Base-by-base conservation (phyloP, 2,113 vertebrate genomes). In the Piprites chloris region DNA sequence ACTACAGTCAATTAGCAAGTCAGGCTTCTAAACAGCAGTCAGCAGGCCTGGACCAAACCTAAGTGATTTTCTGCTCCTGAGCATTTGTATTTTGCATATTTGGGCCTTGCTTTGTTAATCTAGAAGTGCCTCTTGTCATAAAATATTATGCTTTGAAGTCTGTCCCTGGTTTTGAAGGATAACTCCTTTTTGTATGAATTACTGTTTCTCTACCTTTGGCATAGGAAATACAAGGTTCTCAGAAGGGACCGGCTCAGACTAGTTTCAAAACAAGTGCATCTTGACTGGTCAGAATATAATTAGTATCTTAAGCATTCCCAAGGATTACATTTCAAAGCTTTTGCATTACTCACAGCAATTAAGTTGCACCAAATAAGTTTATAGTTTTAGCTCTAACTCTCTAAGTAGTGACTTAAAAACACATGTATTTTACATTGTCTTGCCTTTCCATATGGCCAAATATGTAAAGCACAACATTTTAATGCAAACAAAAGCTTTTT, bases 321-420 rank as follows among this genome's bases (percentile, higher is more conserved):
- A 96, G 89, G 95, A 96, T 63, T 95, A 88, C 73, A 81, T 97
- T 96, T 96, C 91, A 93, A 95, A 96, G 95, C 91, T 92, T 88
- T 85, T 30, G 32, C 88, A 94, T 97, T 97, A 97, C 90, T 97
- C 96, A 97, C 74, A 85, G 94, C 85, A 95, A 97, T 97, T 96
- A 97, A 90, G 90, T 87, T 95, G 80, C 18, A 95, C 78, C 86
- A 82, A 95, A 21, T 83, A 94, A 94, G 77, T 96, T 86, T 95
- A 95, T 63, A 95, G 88, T 79, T 97, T 91, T 84, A 96, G 58
- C 56, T 95, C 85, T 68, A 93, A 49, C 75, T 42, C 59, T 79
- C 79, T 94, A 95, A 95, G 95, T 87, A 96, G 84, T 72, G 42
- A 81, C 87, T 88, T 93, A 30, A 61, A 92, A 93, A 7, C 27